These are phyloP conservation scores for Pseudochirops cupreus DNA, from an alignment of 2,797 vertebrate genomes.

Conservation along the genomic window DNA sequence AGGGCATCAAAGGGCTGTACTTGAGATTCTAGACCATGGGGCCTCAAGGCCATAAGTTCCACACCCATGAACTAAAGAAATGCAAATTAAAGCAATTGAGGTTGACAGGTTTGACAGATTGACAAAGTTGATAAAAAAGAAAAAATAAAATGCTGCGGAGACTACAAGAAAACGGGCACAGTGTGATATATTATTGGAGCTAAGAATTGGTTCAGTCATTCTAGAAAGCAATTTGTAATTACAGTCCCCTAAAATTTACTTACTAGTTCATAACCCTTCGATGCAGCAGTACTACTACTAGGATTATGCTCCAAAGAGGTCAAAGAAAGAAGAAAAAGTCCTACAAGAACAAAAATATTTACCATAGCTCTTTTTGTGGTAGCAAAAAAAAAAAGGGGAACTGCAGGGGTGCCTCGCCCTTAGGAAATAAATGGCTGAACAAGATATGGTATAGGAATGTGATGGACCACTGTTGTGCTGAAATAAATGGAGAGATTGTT, in stretches of 20 bases:
- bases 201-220: not conserved
- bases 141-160: not conserved
- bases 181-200: not conserved
- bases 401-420: not conserved
- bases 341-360: not conserved
- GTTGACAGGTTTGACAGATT: not conserved
- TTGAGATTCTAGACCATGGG: too few relatives aligned
- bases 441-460: not conserved
- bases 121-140: not conserved
- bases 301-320: not conserved
- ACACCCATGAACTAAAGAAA: not conserved
- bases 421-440: not conserved
- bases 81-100: not conserved
- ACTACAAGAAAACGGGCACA: not conserved
- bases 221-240: not conserved
- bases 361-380: not conserved
- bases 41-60: too few relatives aligned
- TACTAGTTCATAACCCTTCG: not conserved
- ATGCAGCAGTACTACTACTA: not conserved
- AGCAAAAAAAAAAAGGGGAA: not conserved
- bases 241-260: not conserved
- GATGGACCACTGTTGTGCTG: not conserved
- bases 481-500: not conserved
- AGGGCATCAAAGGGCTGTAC: too few relatives aligned
- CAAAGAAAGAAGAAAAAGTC: not conserved